Evolutionary conservation across 2,888 invertebrate species (phyloP).

Genomic region (Yponomeuta evonymella): DNA sequence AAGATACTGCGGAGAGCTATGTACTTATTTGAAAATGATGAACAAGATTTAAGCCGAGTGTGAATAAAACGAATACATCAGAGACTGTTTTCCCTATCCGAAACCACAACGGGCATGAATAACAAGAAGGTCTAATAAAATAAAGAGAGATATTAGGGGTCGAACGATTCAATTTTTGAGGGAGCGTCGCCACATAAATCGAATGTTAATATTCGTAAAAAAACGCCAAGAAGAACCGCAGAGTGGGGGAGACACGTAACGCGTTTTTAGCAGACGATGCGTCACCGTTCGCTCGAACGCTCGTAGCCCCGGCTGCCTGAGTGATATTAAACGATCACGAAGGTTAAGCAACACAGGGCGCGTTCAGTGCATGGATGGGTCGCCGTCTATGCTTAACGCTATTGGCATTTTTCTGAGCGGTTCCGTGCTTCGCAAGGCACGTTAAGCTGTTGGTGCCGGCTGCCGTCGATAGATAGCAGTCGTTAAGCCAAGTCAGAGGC

Average conservation of each 20-base stretch:
- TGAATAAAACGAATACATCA: background rate
- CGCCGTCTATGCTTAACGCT: too few relatives aligned
- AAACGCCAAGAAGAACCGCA: slow-evolving; percentile 48
- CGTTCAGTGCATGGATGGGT: too few relatives aligned
- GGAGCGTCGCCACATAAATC: slow-evolving; percentile 46
- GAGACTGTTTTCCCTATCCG: background rate
- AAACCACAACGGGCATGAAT: slow-evolving; percentile 2
- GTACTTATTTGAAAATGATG: background rate
- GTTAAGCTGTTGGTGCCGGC: too few relatives aligned
- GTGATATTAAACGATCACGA: too few relatives aligned
- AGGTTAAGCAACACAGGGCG: too few relatives aligned
- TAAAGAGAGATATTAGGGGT: slow-evolving; percentile 15
- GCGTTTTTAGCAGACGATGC: background rate
- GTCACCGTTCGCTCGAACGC: background rate
- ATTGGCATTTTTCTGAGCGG: too few relatives aligned
- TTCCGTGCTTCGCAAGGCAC: too few relatives aligned
- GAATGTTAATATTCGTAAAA: slow-evolving; percentile 51
- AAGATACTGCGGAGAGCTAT: background rate
- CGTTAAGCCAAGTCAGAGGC: too few relatives aligned
- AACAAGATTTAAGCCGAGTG: background rate
- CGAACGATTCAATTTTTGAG: slow-evolving; percentile 15
- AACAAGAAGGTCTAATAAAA: slow-evolving; percentile 10
- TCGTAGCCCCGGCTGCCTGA: too few relatives aligned
- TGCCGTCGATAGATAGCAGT: too few relatives aligned
- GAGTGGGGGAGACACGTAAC: slow-evolving; percentile 23